These are phyloP conservation scores for Nudaria mundana DNA, from an alignment of 2,888 invertebrate genomes.

Conservation along the genomic window DNA sequence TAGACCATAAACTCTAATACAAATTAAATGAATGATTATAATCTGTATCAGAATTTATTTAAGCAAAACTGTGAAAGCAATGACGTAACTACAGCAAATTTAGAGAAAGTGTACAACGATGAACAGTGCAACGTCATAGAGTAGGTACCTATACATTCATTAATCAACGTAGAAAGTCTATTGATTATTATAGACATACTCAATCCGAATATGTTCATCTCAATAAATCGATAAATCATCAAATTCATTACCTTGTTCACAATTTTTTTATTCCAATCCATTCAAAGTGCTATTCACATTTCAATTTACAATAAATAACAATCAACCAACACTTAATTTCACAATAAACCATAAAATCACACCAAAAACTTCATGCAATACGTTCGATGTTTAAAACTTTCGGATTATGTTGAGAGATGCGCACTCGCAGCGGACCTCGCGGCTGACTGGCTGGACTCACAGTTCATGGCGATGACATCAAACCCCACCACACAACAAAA, in stretches of 20 bases:
- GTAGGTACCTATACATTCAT: slow-evolving; percentile 55
- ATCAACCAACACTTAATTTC: slow-evolving; percentile 5
- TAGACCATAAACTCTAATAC: too few species aligned
- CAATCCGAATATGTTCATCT: slow-evolving; percentile 27
- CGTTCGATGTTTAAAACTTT: slow-evolving; percentile 20
- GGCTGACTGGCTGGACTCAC: slow-evolving; percentile 63
- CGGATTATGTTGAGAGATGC: slow-evolving; percentile 45
- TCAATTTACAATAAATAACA: slow-evolving; percentile 14
- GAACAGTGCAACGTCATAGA: slow-evolving; percentile 48
- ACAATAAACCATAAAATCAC: slow-evolving; percentile 14
- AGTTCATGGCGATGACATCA: slow-evolving; percentile 56
- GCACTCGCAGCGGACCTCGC: slow-evolving; percentile 59
- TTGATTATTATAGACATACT: slow-evolving; percentile 41
- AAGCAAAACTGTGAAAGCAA: slow-evolving; percentile 44
- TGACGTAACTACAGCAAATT: slow-evolving; percentile 46
- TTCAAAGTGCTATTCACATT: slow-evolving; percentile 8
- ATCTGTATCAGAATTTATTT: not conserved
- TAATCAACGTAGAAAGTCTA: slow-evolving; percentile 67
- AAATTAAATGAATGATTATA: not conserved
- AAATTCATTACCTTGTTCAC: slow-evolving; percentile 25
- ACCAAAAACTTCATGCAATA: slow-evolving; percentile 22
- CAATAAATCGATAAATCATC: slow-evolving; percentile 23
- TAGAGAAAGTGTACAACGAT: slow-evolving; percentile 63
- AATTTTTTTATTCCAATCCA: slow-evolving; percentile 11
- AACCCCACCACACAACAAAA: slow-evolving; percentile 42